Evolutionary conservation across 2,888 invertebrate genomes (phyloP).

Genomic region (Drosophila pseudotalamancana): DNA sequence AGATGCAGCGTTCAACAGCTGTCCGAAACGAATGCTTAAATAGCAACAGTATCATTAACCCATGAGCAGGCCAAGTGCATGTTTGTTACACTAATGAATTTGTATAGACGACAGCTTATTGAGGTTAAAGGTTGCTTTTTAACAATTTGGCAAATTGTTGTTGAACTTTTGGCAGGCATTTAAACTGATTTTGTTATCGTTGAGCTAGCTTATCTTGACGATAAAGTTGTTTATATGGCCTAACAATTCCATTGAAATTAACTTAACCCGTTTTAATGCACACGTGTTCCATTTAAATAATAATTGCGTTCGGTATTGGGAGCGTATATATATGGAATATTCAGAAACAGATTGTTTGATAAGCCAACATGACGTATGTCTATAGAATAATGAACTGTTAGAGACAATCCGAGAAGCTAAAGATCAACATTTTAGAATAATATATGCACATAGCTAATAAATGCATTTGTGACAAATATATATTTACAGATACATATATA

Average conservation of each 20-base stretch:
- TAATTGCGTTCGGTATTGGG: neutral
- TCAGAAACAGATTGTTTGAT: constrained; percentile 7
- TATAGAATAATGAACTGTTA: constrained; percentile 3
- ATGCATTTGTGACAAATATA: constrained; percentile 13
- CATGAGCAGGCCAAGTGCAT: constrained; percentile 23
- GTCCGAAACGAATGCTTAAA: constrained; percentile 25
- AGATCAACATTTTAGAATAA: constrained; percentile 30
- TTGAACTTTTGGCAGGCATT: neutral
- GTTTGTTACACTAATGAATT: neutral
- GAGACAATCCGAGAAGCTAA: constrained; percentile 29
- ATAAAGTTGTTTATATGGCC: constrained; percentile 9
- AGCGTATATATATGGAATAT: neutral
- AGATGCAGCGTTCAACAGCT: constrained; percentile 35
- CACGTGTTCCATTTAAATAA: neutral
- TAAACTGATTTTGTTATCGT: constrained; percentile 31
- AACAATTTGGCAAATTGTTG: constrained; percentile 25
- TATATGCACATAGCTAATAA: constrained; percentile 31
- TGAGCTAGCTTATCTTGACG: constrained; percentile 25
- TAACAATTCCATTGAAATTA: constrained; percentile 1
- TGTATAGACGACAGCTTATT: neutral
- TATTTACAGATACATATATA: neutral
- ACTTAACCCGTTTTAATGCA: constrained; percentile 3
- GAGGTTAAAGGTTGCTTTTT: constrained; percentile 12
- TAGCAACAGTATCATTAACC: constrained; percentile 42
- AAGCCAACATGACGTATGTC: constrained; percentile 8